Conservation (phyloP, 2,888 invertebrate genomes). For the Nomada fucata region DNA sequence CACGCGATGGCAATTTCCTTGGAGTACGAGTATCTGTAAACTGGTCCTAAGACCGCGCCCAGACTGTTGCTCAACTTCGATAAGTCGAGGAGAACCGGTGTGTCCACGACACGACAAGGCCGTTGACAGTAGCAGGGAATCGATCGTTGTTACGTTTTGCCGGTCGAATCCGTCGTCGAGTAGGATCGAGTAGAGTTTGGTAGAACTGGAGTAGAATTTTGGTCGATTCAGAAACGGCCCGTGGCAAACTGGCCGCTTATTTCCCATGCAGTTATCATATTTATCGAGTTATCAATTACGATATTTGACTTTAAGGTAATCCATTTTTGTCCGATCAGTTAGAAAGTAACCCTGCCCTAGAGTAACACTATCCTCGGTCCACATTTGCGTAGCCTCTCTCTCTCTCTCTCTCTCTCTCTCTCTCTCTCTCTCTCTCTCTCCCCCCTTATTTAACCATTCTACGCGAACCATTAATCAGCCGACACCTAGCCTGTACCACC, state of each 20-base stretch:
- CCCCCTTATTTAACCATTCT: conserved; percentile 34
- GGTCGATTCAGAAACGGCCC: background rate
- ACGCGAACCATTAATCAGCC: conserved; percentile 47
- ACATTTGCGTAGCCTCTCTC: conserved; percentile 31
- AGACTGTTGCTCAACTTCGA: conserved; percentile 68
- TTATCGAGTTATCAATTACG: background rate
- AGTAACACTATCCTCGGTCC: conserved; percentile 80
- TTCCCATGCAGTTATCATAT: background rate
- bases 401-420: too few species aligned
- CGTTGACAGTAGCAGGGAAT: conserved; percentile 61
- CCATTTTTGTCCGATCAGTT: conserved; percentile 14
- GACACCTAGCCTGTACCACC: conserved; percentile 23
- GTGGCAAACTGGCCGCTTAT: conserved; percentile 2
- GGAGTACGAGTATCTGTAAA: conserved; percentile 56
- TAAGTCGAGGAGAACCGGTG: conserved; percentile 70
- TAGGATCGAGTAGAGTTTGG: conserved; percentile 55
- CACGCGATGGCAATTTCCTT: conserved; percentile 20
- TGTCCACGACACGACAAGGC: conserved; percentile 64
- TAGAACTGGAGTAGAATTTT: background rate
- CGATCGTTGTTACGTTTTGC: conserved; percentile 68
- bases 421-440: too few species aligned
- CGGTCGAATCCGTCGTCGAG: conserved; percentile 56
- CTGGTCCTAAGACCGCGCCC: conserved; percentile 71
- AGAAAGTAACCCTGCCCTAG: conserved; percentile 70
- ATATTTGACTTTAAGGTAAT: background rate